These are phyloP conservation scores for Isaurus tuberculatus DNA, from an alignment of 92 coral and sea anemone species.

Conservation along the genomic window DNA sequence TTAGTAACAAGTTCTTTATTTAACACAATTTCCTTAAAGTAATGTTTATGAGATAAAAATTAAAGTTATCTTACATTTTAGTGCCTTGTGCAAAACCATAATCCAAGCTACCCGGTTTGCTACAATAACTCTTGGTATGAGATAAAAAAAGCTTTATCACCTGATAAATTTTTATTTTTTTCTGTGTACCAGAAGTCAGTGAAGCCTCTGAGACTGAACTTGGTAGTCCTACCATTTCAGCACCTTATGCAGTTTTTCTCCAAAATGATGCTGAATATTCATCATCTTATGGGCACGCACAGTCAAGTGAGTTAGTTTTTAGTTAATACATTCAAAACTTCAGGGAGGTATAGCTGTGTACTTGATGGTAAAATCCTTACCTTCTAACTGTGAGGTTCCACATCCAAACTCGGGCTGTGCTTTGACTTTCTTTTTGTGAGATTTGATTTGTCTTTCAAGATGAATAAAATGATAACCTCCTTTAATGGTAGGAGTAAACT, in stretches of 20 bases:
- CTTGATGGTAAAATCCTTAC: too few relatives aligned
- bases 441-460: too few relatives aligned
- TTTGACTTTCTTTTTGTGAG: too few relatives aligned
- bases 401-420: too few relatives aligned
- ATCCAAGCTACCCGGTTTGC: background rate
- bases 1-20: background rate
- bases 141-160: background rate
- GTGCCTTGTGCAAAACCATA: background rate
- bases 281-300: constrained; percentile 1
- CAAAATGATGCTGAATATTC: constrained; percentile 21
- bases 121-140: background rate
- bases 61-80: background rate
- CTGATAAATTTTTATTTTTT: background rate
- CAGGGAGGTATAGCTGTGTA: too few relatives aligned
- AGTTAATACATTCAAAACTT: too few relatives aligned
- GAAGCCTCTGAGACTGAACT: constrained; percentile 32
- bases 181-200: constrained; percentile 1
- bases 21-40: background rate
- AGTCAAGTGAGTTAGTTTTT: background rate
- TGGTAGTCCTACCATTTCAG: constrained; percentile 8
- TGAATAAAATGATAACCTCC: too few relatives aligned
- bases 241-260: constrained; percentile 31
- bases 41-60: background rate
- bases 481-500: too few relatives aligned
- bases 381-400: too few relatives aligned